Percentiles rank a stretch among this genome's conserved stretches.
phyloP scores from a whole-genome alignment of 2,113 vertebrate genomes.

The Embiotoca jacksoni region DNA sequence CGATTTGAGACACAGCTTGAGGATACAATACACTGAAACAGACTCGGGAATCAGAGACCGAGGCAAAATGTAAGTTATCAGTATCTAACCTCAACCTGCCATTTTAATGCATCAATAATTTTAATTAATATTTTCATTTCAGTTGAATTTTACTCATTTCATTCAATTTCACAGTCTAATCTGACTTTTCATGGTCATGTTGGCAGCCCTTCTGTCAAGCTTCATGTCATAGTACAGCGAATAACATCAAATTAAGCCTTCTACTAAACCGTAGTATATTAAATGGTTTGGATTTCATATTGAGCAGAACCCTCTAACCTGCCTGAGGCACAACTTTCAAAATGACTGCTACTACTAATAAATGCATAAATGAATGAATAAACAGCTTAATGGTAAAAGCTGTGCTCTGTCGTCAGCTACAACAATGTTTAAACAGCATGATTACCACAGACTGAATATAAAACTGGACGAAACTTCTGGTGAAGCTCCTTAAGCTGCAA shows the following conservation, averaged over 20 bases:
- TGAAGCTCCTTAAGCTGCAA: too few species aligned
- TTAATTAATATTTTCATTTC: constrained; percentile 50
- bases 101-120: constrained; percentile 33
- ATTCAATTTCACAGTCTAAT: constrained; percentile 54
- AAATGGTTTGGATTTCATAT: constrained; percentile 7
- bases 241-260: not conserved
- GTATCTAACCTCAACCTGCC: constrained; percentile 17
- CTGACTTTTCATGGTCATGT: constrained; percentile 23
- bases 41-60: too few species aligned
- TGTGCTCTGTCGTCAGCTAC: not conserved
- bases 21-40: not conserved
- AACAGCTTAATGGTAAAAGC: not conserved
- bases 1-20: too few species aligned
- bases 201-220: constrained; percentile 2
- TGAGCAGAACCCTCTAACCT: not conserved
- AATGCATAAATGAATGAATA: not conserved
- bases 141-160: constrained; percentile 39
- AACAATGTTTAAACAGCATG: too few species aligned
- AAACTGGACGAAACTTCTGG: too few species aligned
- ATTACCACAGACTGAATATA: too few species aligned
- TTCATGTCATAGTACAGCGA: not conserved
- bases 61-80: not conserved
- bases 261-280: not conserved
- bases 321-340: not conserved
- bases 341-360: not conserved